A percentile compares a stretch with the other conserved stretches of the same genome.
phyloP scores from a whole-genome alignment of 2,797 vertebrate species.

The Lacerta agilis region DNA sequence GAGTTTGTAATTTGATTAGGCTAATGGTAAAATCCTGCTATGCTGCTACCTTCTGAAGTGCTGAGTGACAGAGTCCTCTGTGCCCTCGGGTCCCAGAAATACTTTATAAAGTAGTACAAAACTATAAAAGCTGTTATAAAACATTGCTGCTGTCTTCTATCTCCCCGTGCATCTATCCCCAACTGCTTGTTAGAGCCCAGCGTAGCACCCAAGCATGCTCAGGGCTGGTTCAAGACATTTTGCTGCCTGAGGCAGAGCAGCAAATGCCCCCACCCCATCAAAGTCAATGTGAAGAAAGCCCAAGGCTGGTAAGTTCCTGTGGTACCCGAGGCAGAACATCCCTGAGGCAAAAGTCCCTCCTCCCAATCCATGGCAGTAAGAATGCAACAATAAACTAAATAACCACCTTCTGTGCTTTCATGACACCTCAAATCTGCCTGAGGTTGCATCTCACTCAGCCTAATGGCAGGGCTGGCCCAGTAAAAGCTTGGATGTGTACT shows the following conservation, averaged over 20 bases:
- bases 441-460: no score
- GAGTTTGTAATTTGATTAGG: conserved; percentile 6
- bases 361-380: not conserved
- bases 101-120: conserved; percentile 6
- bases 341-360: not conserved
- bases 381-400: not conserved
- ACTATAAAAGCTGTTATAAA: conserved; percentile 9
- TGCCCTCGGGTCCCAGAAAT: not conserved
- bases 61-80: conserved; percentile 8
- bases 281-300: no score
- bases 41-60: not conserved
- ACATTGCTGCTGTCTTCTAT: not conserved
- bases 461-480: no score
- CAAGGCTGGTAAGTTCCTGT: no score
- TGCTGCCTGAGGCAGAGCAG: no score
- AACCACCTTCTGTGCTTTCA: no score
- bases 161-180: not conserved
- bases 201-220: not conserved
- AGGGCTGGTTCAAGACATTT: not conserved
- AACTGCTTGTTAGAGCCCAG: not conserved
- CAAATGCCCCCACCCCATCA: no score
- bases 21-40: conserved; percentile 4
- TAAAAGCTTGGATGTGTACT: not conserved
- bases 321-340: no score
- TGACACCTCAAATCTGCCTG: no score